phyloP scores from a whole-genome alignment of 2,113 vertebrate species.

The Sakesphorus luctuosus region DNA sequence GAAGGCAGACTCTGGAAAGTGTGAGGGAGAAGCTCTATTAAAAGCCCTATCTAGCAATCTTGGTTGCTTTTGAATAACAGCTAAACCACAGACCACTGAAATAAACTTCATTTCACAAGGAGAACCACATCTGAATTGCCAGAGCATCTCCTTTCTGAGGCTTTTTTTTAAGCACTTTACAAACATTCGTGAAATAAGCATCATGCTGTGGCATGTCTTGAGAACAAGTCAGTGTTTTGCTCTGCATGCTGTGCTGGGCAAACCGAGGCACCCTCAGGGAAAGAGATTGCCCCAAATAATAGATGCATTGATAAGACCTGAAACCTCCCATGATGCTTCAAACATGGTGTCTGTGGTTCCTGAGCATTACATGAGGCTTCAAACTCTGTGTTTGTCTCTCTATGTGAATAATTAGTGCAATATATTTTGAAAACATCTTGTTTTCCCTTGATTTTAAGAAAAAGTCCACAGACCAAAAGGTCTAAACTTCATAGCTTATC shows the following conservation, averaged over 20 bases:
- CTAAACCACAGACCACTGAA: slow-evolving; percentile 63
- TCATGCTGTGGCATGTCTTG: slow-evolving; percentile 44
- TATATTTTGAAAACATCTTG: background rate
- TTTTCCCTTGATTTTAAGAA: background rate
- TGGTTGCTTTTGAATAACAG: slow-evolving; percentile 61
- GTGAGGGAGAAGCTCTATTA: slow-evolving; percentile 46
- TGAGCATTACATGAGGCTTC: background rate
- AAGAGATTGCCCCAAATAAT: slow-evolving; percentile 60
- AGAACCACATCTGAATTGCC: slow-evolving; percentile 62
- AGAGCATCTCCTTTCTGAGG: slow-evolving; percentile 33
- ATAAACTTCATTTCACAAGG: slow-evolving; percentile 48
- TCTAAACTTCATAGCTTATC: background rate
- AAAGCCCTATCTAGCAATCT: slow-evolving; percentile 36
- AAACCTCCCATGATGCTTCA: slow-evolving; percentile 54
- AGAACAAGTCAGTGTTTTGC: slow-evolving; percentile 44
- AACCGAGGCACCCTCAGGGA: slow-evolving; percentile 39
- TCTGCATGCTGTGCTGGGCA: background rate
- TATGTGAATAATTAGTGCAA: background rate
- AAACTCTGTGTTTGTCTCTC: background rate
- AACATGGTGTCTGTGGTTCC: background rate
- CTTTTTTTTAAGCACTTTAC: slow-evolving; percentile 13
- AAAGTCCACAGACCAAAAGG: background rate
- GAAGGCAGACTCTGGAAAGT: slow-evolving; percentile 24
- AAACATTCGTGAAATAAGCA: slow-evolving; percentile 40
- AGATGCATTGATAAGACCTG: slow-evolving; percentile 54